Conservation (phyloP, 2,797 vertebrate genomes). For the Molossus alvarezi region DNA sequence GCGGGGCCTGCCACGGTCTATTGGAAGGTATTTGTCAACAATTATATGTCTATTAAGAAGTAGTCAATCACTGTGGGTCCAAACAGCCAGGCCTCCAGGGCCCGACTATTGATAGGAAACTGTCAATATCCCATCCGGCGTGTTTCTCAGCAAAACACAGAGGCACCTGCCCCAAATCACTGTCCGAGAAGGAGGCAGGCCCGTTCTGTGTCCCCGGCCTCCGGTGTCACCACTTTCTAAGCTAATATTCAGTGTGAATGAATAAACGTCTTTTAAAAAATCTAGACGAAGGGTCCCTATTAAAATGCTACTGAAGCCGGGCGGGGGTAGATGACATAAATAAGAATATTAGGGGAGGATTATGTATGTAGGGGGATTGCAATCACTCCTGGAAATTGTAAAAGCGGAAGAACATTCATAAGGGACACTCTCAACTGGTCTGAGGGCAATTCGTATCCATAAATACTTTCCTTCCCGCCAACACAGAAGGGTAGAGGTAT, state of each 20-base stretch:
- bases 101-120: constrained; percentile 94
- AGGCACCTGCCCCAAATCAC: constrained; percentile 90
- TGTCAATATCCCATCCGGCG: constrained; percentile 96
- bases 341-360: constrained; percentile 80
- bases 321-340: constrained; percentile 77
- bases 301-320: constrained; percentile 75
- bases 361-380: constrained; percentile 76
- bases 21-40: constrained; percentile 99
- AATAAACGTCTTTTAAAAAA: constrained; percentile 70
- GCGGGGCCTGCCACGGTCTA: constrained; percentile 92
- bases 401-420: constrained; percentile 85
- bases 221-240: constrained; percentile 39
- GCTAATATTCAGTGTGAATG: constrained; percentile 83
- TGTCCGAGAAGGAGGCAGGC: constrained; percentile 85
- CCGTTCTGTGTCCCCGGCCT: constrained; percentile 61
- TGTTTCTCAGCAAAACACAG: constrained; percentile 91
- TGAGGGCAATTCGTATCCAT: constrained; percentile 88
- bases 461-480: constrained; percentile 83
- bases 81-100: constrained; percentile 95
- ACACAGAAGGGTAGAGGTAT: constrained; percentile 81
- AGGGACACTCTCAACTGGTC: constrained; percentile 87
- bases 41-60: constrained; percentile 99
- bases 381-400: constrained; percentile 81
- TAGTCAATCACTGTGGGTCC: constrained; percentile 98
- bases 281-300: constrained; percentile 46